Evolutionary conservation across 2,113 vertebrate species (phyloP).

Genomic region (Poeciliopsis prolifica): DNA sequence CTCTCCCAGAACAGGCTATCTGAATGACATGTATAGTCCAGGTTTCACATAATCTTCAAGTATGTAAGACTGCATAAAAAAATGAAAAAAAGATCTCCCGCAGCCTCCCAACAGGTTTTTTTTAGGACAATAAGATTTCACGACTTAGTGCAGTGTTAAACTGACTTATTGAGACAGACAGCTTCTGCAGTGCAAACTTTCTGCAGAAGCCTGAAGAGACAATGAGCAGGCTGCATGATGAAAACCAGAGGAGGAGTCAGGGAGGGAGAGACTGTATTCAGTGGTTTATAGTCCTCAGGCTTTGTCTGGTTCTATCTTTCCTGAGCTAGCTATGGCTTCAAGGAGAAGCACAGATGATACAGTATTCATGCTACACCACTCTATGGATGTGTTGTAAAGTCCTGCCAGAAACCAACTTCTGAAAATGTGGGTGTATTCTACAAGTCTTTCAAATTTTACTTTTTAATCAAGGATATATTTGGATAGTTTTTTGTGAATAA

Average conservation of each 20-base stretch:
- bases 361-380: constrained; percentile 37
- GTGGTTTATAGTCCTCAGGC: constrained; percentile 63
- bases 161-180: constrained; percentile 66
- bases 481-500: not conserved
- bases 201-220: constrained; percentile 62
- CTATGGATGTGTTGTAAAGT: constrained; percentile 40
- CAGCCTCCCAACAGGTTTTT: constrained; percentile 4
- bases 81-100: not conserved
- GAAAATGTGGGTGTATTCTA: constrained; percentile 19
- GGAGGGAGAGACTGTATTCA: constrained; percentile 54
- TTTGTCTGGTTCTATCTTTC: constrained; percentile 65
- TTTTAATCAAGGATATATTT: not conserved
- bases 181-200: constrained; percentile 60
- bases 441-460: not conserved
- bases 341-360: constrained; percentile 53
- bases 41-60: constrained; percentile 28
- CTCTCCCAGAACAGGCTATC: constrained; percentile 18
- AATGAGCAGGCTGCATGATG: constrained; percentile 56
- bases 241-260: constrained; percentile 65
- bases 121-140: constrained; percentile 39
- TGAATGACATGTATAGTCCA: not conserved
- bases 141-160: constrained; percentile 47
- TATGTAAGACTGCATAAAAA: not conserved
- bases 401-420: constrained; percentile 32
- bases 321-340: constrained; percentile 44